Evolutionary conservation across 2,113 vertebrate genomes (phyloP).

Genomic region (Planiliza haematocheilus): DNA sequence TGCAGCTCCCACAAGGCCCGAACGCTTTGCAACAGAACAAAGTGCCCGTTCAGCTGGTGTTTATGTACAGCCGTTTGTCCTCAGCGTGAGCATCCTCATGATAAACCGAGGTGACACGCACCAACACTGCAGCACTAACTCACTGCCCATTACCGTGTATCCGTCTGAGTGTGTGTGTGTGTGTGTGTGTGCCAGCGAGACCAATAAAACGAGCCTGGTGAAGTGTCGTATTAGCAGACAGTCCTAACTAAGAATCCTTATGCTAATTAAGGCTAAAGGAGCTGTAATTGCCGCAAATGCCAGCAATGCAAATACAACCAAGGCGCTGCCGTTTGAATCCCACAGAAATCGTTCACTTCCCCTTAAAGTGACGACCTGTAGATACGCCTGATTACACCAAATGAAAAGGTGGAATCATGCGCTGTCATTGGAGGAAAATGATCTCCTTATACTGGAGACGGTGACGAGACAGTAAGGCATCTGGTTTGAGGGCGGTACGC

Average conservation of each 20-base stretch:
- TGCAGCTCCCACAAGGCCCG: constrained; percentile 45
- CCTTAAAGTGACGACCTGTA: neutral
- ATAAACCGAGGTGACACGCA: constrained; percentile 71
- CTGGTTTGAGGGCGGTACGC: constrained; percentile 1
- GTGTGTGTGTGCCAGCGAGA: constrained; percentile 21
- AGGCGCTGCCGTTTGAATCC: neutral
- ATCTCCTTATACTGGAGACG: constrained; percentile 34
- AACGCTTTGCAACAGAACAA: constrained; percentile 51
- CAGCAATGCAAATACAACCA: constrained; percentile 26
- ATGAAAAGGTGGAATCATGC: neutral
- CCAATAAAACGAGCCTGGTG: constrained; percentile 44
- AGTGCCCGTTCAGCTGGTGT: constrained; percentile 58
- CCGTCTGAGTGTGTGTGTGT: constrained; percentile 17
- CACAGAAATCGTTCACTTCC: neutral
- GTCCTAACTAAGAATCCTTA: constrained; percentile 51
- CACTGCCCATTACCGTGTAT: constrained; percentile 62
- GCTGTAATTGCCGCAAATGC: constrained; percentile 24
- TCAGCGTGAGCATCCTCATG: constrained; percentile 62
- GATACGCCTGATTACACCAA: neutral
- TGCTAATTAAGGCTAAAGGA: constrained; percentile 56
- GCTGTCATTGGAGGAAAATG: constrained; percentile 43
- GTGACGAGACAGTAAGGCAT: constrained; percentile 18
- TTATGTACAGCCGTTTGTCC: constrained; percentile 71
- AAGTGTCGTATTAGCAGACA: constrained; percentile 41
- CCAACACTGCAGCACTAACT: constrained; percentile 64